A percentile compares a stretch with the other conserved stretches of the same genome.
Evolutionary conservation across 2,888 invertebrate species (phyloP).

Genomic region (Patella ulyssiponensis): DNA sequence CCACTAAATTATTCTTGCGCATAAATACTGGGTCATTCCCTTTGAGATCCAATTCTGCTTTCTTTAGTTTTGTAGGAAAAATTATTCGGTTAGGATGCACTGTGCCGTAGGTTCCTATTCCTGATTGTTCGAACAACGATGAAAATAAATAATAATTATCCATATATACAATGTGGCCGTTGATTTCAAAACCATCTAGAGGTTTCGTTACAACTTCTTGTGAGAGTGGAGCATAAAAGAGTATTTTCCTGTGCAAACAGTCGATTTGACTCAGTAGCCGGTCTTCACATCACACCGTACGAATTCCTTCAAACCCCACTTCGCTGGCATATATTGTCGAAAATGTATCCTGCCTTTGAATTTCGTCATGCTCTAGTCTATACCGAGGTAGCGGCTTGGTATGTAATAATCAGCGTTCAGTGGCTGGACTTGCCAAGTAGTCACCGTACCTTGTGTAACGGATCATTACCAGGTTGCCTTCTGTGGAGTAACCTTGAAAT

Average conservation of each 20-base stretch:
- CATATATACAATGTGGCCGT: slow-evolving; percentile 29
- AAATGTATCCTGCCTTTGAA: slow-evolving; percentile 37
- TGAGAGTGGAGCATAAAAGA: slow-evolving; percentile 25
- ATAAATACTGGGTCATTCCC: slow-evolving; percentile 42
- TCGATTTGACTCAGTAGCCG: slow-evolving; percentile 31
- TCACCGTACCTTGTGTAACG: slow-evolving; percentile 13
- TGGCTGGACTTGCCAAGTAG: slow-evolving; percentile 14
- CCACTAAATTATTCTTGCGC: slow-evolving; percentile 28
- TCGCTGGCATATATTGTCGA: slow-evolving; percentile 33
- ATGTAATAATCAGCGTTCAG: slow-evolving; percentile 21
- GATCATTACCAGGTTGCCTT: slow-evolving; percentile 7
- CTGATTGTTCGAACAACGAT: slow-evolving; percentile 18
- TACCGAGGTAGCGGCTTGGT: slow-evolving; percentile 21
- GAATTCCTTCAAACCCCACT: slow-evolving; percentile 33
- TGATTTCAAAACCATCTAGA: slow-evolving; percentile 20
- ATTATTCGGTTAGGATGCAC: slow-evolving; percentile 29
- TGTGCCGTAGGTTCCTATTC: slow-evolving; percentile 33
- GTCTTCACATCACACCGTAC: slow-evolving; percentile 34
- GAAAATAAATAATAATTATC: slow-evolving; percentile 36
- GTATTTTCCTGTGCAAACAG: slow-evolving; percentile 19
- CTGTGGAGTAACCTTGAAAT: neutral
- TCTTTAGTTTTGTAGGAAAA: slow-evolving; percentile 33
- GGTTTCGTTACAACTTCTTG: slow-evolving; percentile 23
- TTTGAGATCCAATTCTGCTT: slow-evolving; percentile 18
- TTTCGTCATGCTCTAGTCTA: slow-evolving; percentile 31